Conservation (phyloP, 2,797 vertebrate genomes). For the Manis javanica region DNA sequence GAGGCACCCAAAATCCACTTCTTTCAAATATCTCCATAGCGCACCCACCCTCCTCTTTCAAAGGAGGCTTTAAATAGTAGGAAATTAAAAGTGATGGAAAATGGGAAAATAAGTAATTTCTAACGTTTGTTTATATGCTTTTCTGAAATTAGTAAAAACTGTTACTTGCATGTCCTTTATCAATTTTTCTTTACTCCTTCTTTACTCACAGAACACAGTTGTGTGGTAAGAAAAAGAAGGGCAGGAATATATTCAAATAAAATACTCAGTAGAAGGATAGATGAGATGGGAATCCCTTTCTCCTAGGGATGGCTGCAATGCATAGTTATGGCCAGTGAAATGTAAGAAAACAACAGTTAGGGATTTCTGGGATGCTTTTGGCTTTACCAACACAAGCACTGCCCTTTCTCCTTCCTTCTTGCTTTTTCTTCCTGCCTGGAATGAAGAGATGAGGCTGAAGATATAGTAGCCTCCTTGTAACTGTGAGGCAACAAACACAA, state of each 20-base stretch:
- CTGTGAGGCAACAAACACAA: neutral
- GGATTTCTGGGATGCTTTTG: neutral
- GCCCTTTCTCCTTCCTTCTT: neutral
- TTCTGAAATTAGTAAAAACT: conserved; percentile 15
- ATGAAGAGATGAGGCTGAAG: neutral
- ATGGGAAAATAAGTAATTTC: neutral
- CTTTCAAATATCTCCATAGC: neutral
- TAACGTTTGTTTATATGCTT: conserved; percentile 16
- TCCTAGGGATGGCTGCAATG: neutral
- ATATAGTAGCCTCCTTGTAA: neutral
- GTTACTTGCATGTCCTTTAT: neutral
- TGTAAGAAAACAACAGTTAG: neutral
- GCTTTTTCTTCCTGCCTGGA: neutral
- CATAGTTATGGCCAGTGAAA: neutral
- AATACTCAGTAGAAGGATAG: neutral
- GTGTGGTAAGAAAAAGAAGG: neutral
- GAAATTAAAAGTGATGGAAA: conserved; percentile 11
- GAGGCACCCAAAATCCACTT: neutral
- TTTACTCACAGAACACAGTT: neutral
- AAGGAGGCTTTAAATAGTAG: neutral
- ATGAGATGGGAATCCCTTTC: neutral
- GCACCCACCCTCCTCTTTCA: neutral
- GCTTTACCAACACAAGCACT: neutral
- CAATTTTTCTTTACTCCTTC: neutral
- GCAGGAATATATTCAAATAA: neutral